Conservation (phyloP, 2,888 invertebrate genomes). For the Lymantria dispar region DNA sequence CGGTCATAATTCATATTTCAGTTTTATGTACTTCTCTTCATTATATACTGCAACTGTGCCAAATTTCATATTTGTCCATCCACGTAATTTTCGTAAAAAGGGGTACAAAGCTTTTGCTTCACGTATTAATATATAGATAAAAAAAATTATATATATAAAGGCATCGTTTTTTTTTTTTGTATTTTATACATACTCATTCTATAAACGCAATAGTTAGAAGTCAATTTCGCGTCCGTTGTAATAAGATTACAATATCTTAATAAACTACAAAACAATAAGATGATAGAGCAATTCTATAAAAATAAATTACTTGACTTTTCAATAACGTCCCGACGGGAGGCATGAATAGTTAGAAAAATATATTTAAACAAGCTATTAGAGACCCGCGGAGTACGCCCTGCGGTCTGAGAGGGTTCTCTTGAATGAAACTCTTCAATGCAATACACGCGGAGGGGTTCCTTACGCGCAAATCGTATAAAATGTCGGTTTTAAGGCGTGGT, state of each 20-base stretch:
- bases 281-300: neutral
- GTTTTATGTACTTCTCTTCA: too few species aligned
- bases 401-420: conserved; percentile 47
- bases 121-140: too few species aligned
- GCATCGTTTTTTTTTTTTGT: too few species aligned
- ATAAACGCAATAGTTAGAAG: too few species aligned
- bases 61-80: too few species aligned
- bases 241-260: neutral
- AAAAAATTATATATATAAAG: too few species aligned
- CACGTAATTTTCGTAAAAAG: too few species aligned
- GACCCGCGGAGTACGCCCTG: conserved; percentile 71
- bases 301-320: conserved; percentile 22
- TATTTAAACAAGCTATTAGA: conserved; percentile 52
- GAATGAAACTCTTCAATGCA: conserved; percentile 50
- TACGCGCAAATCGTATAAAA: conserved; percentile 33
- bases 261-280: neutral
- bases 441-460: conserved; percentile 50
- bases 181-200: too few species aligned
- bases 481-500: conserved; percentile 40
- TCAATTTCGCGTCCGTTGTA: too few species aligned
- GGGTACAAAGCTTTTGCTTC: too few species aligned
- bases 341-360: conserved; percentile 34
- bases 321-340: conserved; percentile 40
- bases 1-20: too few species aligned
- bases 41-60: too few species aligned